These are phyloP conservation scores for Zoanthus sansibaricus DNA, from an alignment of 92 coral and sea anemone genomes.

Conservation along the genomic window DNA sequence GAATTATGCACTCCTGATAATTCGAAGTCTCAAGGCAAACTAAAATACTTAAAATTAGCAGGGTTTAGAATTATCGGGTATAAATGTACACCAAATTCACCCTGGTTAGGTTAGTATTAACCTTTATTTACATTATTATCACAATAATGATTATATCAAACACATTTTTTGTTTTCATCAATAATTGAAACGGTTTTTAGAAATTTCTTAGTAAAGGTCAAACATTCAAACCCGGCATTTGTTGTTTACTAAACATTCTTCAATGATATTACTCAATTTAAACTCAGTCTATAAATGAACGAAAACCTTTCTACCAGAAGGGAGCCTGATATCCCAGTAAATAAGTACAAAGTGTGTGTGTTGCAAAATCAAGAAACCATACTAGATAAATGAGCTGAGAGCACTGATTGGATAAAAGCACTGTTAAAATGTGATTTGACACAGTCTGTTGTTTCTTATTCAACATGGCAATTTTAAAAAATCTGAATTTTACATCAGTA, in stretches of 20 bases:
- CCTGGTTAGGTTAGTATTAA: too few species aligned
- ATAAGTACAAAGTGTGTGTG: not conserved
- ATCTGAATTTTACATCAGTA: too few species aligned
- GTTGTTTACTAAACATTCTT: not conserved
- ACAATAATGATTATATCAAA: too few species aligned
- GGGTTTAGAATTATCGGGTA: too few species aligned
- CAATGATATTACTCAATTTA: not conserved
- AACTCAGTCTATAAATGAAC: not conserved
- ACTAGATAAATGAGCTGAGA: not conserved
- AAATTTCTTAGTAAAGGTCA: not conserved
- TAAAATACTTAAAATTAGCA: too few species aligned
- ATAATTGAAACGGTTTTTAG: too few species aligned
- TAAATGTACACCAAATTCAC: too few species aligned
- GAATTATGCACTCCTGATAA: too few species aligned
- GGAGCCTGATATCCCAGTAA: not conserved
- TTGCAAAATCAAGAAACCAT: not conserved
- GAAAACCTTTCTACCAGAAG: not conserved
- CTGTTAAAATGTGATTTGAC: not conserved
- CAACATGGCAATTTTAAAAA: not conserved
- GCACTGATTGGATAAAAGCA: not conserved
- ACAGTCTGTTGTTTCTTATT: too few species aligned
- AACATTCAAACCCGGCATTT: not conserved
- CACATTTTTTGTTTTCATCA: too few species aligned
- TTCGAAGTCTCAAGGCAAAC: too few species aligned
- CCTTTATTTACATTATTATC: too few species aligned